Percentiles rank a stretch among this genome's conserved stretches.
Conservation (phyloP, 2,888 invertebrate genomes). For the Busseola fusca region DNA sequence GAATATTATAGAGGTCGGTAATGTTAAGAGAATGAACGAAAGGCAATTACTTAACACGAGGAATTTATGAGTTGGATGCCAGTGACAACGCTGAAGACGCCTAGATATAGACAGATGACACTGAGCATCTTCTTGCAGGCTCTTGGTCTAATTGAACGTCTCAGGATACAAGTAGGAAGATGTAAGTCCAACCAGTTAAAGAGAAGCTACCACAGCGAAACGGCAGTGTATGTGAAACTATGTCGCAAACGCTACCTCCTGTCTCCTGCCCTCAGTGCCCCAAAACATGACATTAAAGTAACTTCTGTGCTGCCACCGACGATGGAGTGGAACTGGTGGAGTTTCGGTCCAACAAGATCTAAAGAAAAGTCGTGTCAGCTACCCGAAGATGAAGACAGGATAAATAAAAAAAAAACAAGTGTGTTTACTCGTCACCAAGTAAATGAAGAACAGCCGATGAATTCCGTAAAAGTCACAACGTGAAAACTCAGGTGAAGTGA, state of each 20-base stretch:
- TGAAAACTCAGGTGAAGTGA: too few species aligned
- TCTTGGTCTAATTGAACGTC: background rate
- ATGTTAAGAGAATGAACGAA: background rate
- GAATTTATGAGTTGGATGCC: background rate
- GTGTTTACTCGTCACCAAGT: too few species aligned
- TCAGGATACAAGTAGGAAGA: background rate
- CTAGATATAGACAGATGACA: background rate
- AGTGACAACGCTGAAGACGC: background rate
- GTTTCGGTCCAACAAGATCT: background rate
- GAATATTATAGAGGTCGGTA: background rate
- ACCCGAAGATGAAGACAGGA: background rate
- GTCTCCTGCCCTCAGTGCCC: background rate
- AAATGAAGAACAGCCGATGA: too few species aligned
- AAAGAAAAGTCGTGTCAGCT: background rate
- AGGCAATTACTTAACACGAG: background rate
- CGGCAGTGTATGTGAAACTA: background rate
- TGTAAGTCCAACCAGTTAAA: background rate
- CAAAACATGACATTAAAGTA: background rate
- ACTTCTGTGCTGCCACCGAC: background rate
- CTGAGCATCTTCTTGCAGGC: background rate
- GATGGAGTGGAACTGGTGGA: background rate
- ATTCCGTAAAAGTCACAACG: too few species aligned
- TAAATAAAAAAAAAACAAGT: background rate
- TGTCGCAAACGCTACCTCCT: background rate
- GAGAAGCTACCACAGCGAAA: background rate